Evolutionary conservation across 2,888 invertebrate genomes (phyloP), one percentile per base, ranked within the genome.

Genomic region (Masnerella sp.): DNA sequence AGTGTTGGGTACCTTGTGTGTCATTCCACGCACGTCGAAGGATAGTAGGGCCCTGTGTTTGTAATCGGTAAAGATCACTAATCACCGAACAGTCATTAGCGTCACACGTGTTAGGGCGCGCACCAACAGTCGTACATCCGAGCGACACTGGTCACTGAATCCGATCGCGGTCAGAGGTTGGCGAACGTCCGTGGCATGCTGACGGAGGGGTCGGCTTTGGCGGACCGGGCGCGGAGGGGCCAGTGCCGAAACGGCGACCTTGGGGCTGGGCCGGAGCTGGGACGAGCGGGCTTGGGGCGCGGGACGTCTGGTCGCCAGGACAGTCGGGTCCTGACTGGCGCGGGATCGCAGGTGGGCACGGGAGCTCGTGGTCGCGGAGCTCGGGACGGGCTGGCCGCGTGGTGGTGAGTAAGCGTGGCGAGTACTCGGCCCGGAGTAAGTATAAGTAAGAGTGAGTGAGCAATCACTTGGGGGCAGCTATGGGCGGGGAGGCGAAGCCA

Each of bases 1-100:
- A n/a, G n/a, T n/a, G n/a, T n/a, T n/a, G n/a, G n/a, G n/a, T 85
- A 87, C 87, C 87, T 86, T 85, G 79, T 82, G 79, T 82, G 85
- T 85, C 87, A 86, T 87, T 85, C 86, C 86, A 85, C 81, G 81
- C 79, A 51, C 61, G 42, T 67, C 64, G 52, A 20, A 18, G 58
- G 47, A 42, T 34, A 47, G 61, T 38, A 22, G n/a, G 47, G 52
- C n/a, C 52, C 34, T 40, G 59, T 54, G 17, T 68, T 22, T 25
- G 47, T 30, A 22, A 59, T 45, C 7, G 28, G 22, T 28, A 28
- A 34, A 47, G 62, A 70, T 64, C 52, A 71, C 67, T 67, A 61
- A 74, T 59, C 74, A 75, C 70, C 74, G 54, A 74, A 61, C 56
- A 75, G 70, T 75, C 72, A 72, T 69, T 30, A 34, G 64, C 65